Conservation (phyloP, 1,140 invertebrate genomes). For the Hylyphantes graminicola region DNA sequence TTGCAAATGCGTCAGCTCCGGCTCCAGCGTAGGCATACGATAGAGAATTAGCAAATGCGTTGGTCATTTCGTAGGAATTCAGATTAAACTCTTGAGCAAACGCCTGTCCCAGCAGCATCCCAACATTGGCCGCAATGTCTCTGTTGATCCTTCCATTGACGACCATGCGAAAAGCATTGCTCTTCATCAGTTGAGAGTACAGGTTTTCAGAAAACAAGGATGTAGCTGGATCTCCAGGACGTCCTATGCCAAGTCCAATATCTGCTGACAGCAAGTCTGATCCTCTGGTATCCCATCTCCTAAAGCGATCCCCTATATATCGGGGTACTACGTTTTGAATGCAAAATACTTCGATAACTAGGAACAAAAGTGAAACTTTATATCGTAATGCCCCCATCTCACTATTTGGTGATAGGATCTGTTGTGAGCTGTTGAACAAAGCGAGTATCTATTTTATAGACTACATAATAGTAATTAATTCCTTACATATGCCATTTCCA, state of each 20-base stretch:
- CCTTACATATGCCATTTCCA: conserved; percentile 2
- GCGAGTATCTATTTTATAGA: not conserved
- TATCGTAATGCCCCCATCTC: not conserved
- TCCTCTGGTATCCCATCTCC: not conserved
- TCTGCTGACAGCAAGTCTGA: not conserved
- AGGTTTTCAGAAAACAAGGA: not conserved
- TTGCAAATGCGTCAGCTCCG: conserved; percentile 1
- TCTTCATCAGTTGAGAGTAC: conserved; percentile 6
- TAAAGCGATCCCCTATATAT: not conserved
- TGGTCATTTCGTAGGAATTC: not conserved
- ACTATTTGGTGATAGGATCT: not conserved
- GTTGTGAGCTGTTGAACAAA: not conserved
- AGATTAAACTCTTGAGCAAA: conserved; percentile 13
- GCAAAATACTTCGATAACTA: not conserved
- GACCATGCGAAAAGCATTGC: conserved; percentile 1
- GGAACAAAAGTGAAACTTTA: not conserved
- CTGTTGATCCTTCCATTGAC: not conserved
- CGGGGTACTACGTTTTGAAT: not conserved
- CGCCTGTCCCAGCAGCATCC: not conserved
- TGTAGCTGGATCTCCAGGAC: not conserved
- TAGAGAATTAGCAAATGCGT: not conserved
- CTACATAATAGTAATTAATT: conserved; percentile 14
- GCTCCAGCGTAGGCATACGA: not conserved
- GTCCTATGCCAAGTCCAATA: conserved; percentile 1
- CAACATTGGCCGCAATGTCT: not conserved